Percentiles rank a stretch among this genome's conserved stretches.
Evolutionary conservation across 2,113 vertebrate genomes (phyloP).

Genomic region (Calypte anna): DNA sequence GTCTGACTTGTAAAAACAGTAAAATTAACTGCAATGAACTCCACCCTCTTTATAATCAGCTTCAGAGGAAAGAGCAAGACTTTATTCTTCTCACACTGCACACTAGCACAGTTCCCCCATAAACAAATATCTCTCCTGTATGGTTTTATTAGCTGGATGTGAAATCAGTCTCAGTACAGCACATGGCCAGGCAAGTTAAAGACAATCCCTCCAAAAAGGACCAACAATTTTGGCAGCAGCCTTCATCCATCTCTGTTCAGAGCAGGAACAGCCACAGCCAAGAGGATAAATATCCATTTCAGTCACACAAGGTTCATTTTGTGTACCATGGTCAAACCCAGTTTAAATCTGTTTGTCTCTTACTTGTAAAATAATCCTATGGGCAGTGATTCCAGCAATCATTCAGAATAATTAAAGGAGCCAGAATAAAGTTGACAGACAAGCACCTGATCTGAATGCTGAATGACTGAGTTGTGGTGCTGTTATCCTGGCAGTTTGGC

Average conservation of each 20-base stretch:
- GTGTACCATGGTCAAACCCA: background rate
- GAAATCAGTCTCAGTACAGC: background rate
- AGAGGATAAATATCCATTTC: background rate
- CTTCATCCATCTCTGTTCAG: background rate
- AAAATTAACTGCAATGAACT: slow-evolving; percentile 55
- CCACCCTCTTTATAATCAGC: slow-evolving; percentile 60
- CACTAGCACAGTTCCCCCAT: background rate
- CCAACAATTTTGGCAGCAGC: fast-evolving
- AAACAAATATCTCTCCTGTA: background rate
- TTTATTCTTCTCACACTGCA: background rate
- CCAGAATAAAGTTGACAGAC: background rate
- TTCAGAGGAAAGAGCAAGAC: slow-evolving; percentile 45
- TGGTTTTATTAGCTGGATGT: background rate
- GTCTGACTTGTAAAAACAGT: slow-evolving; percentile 17
- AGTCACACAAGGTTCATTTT: background rate
- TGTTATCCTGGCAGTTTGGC: background rate
- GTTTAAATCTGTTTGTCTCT: background rate
- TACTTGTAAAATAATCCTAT: background rate
- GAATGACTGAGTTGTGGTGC: background rate
- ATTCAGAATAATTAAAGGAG: background rate
- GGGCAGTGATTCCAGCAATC: background rate
- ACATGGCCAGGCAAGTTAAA: background rate
- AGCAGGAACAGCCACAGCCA: background rate
- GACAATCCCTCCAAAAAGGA: background rate
- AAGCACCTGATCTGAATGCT: background rate